Evolutionary conservation across 2,888 invertebrate genomes (phyloP).

Genomic region (Cylloceria caligata): DNA sequence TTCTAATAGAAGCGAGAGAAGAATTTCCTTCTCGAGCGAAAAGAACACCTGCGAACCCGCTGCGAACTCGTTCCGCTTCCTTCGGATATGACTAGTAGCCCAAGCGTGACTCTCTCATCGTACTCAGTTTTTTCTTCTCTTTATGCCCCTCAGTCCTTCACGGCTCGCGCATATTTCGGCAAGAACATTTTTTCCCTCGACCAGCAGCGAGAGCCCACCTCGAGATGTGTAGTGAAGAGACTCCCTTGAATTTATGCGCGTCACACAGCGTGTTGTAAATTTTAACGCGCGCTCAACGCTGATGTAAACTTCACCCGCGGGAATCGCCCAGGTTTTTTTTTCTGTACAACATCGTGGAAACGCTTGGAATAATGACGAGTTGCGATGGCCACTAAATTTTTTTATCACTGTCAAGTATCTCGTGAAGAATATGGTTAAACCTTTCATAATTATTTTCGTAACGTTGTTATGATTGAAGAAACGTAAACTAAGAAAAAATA

Average conservation of each 20-base stretch:
- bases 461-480: slow-evolving; percentile 1
- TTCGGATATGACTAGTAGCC: slow-evolving; percentile 69
- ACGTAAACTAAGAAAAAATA: no score
- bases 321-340: slow-evolving; percentile 55
- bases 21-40: slow-evolving; percentile 26
- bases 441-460: slow-evolving; percentile 32
- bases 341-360: slow-evolving; percentile 17
- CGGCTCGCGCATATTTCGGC: slow-evolving; percentile 57
- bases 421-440: slow-evolving; percentile 10
- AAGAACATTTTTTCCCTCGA: slow-evolving; percentile 64
- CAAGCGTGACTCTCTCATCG: slow-evolving; percentile 67
- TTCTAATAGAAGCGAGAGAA: slow-evolving; percentile 35
- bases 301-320: slow-evolving; percentile 66
- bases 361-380: slow-evolving; percentile 48
- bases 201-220: slow-evolving; percentile 27
- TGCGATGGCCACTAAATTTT: no score
- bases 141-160: slow-evolving; percentile 39
- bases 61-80: slow-evolving; percentile 35
- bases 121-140: slow-evolving; percentile 40
- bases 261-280: slow-evolving; percentile 73
- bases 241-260: slow-evolving; percentile 72
- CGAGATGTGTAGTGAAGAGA: slow-evolving; percentile 32
- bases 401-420: no score
- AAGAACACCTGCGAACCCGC: slow-evolving; percentile 37
- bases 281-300: slow-evolving; percentile 69